A percentile compares a stretch with the other conserved stretches of the same genome.
Evolutionary conservation across 2,888 invertebrate genomes (phyloP).

Genomic region (Cheilosia vulpina): DNA sequence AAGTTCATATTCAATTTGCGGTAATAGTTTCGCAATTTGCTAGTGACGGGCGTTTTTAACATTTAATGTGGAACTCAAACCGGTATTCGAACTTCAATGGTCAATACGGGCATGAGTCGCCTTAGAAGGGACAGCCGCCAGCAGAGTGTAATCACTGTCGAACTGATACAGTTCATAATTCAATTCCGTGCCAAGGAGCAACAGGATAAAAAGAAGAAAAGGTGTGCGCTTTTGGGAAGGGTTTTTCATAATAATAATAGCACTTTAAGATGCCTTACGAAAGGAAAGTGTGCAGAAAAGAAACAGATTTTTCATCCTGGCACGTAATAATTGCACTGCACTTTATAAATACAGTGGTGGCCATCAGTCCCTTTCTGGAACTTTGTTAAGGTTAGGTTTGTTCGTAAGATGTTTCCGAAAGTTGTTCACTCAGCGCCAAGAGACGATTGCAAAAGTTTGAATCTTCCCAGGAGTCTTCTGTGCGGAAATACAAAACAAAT

Average conservation of each 20-base stretch:
- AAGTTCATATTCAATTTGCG: background rate
- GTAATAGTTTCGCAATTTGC: constrained; percentile 25
- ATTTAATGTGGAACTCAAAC: constrained; percentile 23
- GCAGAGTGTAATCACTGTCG: constrained; percentile 82
- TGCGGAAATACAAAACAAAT: constrained; percentile 46
- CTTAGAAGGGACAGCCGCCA: constrained; percentile 80
- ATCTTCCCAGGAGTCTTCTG: constrained; percentile 1
- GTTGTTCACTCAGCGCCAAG: constrained; percentile 37
- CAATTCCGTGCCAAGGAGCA: constrained; percentile 82
- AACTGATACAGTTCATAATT: constrained; percentile 83
- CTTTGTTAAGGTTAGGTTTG: background rate
- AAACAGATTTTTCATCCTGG: constrained; percentile 19
- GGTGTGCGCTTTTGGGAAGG: constrained; percentile 76
- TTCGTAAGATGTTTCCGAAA: constrained; percentile 39
- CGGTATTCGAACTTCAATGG: constrained; percentile 25
- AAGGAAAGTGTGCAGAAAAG: constrained; percentile 76
- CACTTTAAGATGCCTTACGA: constrained; percentile 53
- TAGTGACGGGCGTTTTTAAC: constrained; percentile 27
- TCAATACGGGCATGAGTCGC: constrained; percentile 79
- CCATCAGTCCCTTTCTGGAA: constrained; percentile 8
- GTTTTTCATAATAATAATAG: constrained; percentile 34
- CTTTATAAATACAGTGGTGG: background rate
- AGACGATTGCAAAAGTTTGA: constrained; percentile 35
- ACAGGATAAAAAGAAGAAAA: constrained; percentile 81
- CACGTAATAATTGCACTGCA: constrained; percentile 24